A percentile compares a stretch with the other conserved stretches of the same genome.
Conservation (phyloP, 1,140 invertebrate species). For the Drosophila parvula region DNA sequence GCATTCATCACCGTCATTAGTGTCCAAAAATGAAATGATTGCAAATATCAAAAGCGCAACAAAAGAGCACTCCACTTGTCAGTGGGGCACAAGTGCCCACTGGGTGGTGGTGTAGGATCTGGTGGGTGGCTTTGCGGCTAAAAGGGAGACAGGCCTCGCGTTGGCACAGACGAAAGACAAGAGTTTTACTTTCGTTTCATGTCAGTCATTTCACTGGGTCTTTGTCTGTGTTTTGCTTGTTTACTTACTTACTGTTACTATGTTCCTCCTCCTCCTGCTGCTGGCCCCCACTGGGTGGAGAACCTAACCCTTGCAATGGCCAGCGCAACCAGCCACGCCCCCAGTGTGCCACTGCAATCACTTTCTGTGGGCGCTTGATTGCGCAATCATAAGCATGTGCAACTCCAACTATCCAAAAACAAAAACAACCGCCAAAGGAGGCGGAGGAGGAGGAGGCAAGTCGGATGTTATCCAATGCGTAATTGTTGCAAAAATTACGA, state of each 20-base stretch:
- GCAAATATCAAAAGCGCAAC: constrained; percentile 68
- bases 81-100: constrained; percentile 22
- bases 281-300: constrained; percentile 6
- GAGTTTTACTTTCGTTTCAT: constrained; percentile 75
- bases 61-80: constrained; percentile 55
- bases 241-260: constrained; percentile 16
- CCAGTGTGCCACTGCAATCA: constrained; percentile 33
- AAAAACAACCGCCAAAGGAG: constrained; percentile 22
- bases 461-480: constrained; percentile 33
- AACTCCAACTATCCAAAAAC: constrained; percentile 8
- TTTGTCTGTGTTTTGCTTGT: constrained; percentile 11
- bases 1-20: constrained; percentile 75
- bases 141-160: constrained; percentile 6
- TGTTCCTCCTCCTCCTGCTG: neutral
- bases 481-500: constrained; percentile 23
- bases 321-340: constrained; percentile 27
- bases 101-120: constrained; percentile 10
- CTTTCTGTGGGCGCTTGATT: constrained; percentile 49
- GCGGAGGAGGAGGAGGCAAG: constrained; percentile 5
- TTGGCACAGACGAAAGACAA: constrained; percentile 38
- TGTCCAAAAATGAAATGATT: constrained; percentile 76
- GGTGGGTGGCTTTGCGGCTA: constrained; percentile 5
- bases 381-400: constrained; percentile 35
- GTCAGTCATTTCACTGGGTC: constrained; percentile 64
- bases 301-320: constrained; percentile 29